Evolutionary conservation across 2,113 vertebrate species (phyloP).

Genomic region (rat (Rattus norvegicus)): GRCr8 NC_086027.1:71042501-71043000

Average conservation of each 20-base stretch:
- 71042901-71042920: neutral
- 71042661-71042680: neutral
- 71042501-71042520: neutral
- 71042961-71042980: neutral
- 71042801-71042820: neutral
- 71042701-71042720: neutral
- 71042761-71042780: neutral
- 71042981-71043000: neutral
- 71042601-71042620: neutral
- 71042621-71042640: neutral
- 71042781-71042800: neutral
- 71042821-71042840: neutral
- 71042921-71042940: neutral
- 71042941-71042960: neutral
- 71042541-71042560: neutral
- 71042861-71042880: neutral
- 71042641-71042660: neutral
- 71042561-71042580: slow-evolving; percentile 20
- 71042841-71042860: slow-evolving; percentile 7
- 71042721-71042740: neutral
- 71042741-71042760: neutral
- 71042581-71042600: neutral
- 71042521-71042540: neutral
- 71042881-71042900: neutral
- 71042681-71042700: neutral